A percentile compares a stretch with the other conserved stretches of the same genome.
Conservation (phyloP, 2,113 vertebrate species). For the Notarius lentiginosus region DNA sequence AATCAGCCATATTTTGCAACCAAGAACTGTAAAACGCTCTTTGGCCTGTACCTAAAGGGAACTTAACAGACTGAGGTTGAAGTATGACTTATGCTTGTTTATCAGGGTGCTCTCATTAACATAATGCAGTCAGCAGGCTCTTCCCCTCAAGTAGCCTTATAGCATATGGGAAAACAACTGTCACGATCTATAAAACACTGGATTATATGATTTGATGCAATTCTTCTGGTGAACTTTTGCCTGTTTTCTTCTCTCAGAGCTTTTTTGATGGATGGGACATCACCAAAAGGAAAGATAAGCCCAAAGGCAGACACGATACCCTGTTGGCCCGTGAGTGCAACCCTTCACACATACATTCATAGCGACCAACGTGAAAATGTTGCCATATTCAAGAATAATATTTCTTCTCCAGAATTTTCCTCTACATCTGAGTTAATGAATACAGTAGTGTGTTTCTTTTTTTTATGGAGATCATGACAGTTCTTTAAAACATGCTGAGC, state of each 20-base stretch:
- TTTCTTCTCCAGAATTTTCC: neutral
- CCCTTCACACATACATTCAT: neutral
- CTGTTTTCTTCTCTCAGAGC: conserved; percentile 73
- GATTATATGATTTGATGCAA: neutral
- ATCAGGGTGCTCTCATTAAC: neutral
- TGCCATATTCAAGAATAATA: neutral
- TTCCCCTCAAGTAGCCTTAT: conserved; percentile 18
- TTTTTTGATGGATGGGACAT: conserved; percentile 96
- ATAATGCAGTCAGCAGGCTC: neutral
- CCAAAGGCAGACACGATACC: conserved; percentile 79
- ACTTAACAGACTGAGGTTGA: conserved; percentile 14
- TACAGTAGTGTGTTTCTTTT: too few species aligned
- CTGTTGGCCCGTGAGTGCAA: conserved; percentile 70
- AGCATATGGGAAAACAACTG: neutral
- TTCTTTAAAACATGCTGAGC: neutral
- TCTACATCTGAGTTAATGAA: neutral
- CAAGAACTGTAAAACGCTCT: neutral
- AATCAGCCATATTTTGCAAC: neutral
- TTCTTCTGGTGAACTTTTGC: neutral
- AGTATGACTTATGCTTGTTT: conserved; percentile 17
- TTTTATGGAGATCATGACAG: neutral
- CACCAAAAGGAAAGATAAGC: conserved; percentile 92
- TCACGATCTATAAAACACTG: neutral
- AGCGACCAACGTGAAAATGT: too few species aligned
- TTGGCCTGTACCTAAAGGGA: neutral